Percentiles rank a stretch among this genome's conserved stretches.
Conservation (phyloP, 2,797 vertebrate species). For the Alauda arvensis region DNA sequence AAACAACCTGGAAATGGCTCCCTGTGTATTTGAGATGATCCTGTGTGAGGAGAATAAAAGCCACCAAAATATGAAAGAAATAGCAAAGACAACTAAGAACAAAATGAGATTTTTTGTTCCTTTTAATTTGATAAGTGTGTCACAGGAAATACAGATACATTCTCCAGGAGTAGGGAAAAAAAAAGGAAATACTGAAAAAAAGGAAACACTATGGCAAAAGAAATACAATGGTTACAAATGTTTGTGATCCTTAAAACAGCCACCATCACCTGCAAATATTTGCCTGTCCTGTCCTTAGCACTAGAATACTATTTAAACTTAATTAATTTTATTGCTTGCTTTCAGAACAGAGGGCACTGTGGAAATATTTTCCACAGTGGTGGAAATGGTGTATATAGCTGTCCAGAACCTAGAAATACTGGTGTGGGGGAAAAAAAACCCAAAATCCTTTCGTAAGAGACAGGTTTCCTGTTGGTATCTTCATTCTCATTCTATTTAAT, state of each 20-base stretch:
- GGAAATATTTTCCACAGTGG: not conserved
- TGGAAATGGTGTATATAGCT: not conserved
- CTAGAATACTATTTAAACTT: not conserved
- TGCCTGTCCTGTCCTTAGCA: not conserved
- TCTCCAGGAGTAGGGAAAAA: fast-evolving
- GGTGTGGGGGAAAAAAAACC: fast-evolving
- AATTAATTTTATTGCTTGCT: not conserved
- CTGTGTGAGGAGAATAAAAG: not conserved
- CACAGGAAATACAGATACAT: not conserved
- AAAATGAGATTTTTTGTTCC: not conserved
- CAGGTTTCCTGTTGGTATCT: not conserved
- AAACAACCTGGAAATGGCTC: not conserved
- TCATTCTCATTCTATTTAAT: not conserved
- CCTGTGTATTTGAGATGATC: not conserved
- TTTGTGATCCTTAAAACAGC: not conserved
- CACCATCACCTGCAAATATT: not conserved
- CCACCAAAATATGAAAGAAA: not conserved
- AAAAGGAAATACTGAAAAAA: not conserved
- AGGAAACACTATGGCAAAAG: not conserved
- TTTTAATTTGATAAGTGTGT: not conserved
- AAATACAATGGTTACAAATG: not conserved
- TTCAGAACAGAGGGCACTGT: not conserved
- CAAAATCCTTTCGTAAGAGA: not conserved
- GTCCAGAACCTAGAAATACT: not conserved
- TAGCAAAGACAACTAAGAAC: not conserved